A percentile compares a stretch with the other conserved stretches of the same genome.
Conservation (phyloP, 2,797 vertebrate genomes). For the Oreortyx pictus region DNA sequence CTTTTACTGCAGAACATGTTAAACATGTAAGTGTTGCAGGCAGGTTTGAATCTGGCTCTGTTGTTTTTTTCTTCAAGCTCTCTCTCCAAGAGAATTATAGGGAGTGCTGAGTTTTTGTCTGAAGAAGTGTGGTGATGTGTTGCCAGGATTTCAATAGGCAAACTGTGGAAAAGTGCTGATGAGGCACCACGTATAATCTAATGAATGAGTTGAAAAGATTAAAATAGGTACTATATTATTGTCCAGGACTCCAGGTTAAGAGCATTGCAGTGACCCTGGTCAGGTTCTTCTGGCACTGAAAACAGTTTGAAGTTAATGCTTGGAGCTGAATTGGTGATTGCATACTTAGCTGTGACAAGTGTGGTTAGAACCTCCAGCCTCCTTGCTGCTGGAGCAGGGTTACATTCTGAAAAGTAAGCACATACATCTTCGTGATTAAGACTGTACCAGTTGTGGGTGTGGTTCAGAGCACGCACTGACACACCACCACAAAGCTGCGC, state of each 20-base stretch:
- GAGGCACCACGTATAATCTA: not conserved
- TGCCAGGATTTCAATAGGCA: not conserved
- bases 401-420: not conserved
- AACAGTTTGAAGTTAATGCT: not conserved
- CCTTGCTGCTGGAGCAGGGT: not conserved
- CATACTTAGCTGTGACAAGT: not conserved
- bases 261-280: not conserved
- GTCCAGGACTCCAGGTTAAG: not conserved
- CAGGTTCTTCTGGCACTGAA: not conserved
- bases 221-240: not conserved
- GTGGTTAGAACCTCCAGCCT: not conserved
- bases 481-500: not conserved
- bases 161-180: not conserved
- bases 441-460: not conserved
- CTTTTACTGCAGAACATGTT: not conserved
- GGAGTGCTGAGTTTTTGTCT: not conserved
- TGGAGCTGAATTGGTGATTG: not conserved
- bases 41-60: not conserved
- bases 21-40: not conserved
- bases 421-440: not conserved
- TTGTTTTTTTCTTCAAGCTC: not conserved
- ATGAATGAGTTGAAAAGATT: not conserved
- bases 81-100: not conserved
- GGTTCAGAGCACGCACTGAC: not conserved
- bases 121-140: not conserved